phyloP scores from a whole-genome alignment of 1,140 invertebrate genomes.

The Drosophila arawakana region DNA sequence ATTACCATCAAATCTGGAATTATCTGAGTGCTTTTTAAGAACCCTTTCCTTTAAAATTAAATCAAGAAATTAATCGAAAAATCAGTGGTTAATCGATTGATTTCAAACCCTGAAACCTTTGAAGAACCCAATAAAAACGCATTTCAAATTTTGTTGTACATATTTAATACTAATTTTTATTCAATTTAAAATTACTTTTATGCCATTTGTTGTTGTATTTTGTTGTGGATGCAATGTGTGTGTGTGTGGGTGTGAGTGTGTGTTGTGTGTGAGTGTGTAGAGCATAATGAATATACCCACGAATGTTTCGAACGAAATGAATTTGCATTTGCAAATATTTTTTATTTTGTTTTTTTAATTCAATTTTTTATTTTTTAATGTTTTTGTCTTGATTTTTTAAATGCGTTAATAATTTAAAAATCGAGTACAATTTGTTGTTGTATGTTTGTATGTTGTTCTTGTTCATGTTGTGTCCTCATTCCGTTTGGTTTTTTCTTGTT shows the following conservation, averaged over 20 bases:
- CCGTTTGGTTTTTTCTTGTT: constrained; percentile 37
- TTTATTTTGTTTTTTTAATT: constrained; percentile 8
- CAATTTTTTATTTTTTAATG: constrained; percentile 12
- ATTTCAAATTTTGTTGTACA: constrained; percentile 64
- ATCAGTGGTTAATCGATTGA: background rate
- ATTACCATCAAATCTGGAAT: too few species aligned
- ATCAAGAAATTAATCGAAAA: too few species aligned
- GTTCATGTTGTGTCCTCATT: constrained; percentile 22
- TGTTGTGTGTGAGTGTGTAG: constrained; percentile 23
- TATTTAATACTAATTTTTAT: constrained; percentile 82
- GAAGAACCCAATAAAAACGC: constrained; percentile 31
- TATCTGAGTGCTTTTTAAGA: too few species aligned
- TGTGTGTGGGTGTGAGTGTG: constrained; percentile 16
- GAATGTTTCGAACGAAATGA: constrained; percentile 38
- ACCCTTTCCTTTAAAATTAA: too few species aligned
- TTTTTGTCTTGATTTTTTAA: constrained; percentile 40
- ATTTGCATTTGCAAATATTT: constrained; percentile 42
- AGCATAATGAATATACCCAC: constrained; percentile 10
- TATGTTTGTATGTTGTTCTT: constrained; percentile 29
- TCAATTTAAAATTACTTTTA: constrained; percentile 83
- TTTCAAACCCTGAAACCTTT: background rate
- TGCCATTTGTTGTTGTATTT: constrained; percentile 56
- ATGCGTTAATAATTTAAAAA: constrained; percentile 77
- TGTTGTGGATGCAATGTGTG: constrained; percentile 28
- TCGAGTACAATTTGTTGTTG: constrained; percentile 65